Evolutionary conservation across 2,113 vertebrate species (phyloP).

Genomic region (Mobula birostris): DNA sequence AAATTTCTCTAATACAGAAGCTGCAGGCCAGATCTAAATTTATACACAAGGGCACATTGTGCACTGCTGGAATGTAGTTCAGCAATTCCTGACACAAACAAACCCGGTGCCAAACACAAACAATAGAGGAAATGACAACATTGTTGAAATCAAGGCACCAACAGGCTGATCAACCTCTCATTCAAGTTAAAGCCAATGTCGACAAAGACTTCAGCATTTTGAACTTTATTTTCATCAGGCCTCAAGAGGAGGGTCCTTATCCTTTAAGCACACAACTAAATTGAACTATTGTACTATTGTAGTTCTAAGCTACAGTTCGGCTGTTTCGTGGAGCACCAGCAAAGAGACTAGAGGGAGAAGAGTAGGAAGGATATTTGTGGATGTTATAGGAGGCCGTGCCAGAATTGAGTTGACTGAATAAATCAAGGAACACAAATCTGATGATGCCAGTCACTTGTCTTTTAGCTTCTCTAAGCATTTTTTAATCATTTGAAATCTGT

Average conservation of each 20-base stretch:
- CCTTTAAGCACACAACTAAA: neutral
- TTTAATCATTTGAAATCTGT: neutral
- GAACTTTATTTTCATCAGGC: neutral
- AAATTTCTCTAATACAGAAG: neutral
- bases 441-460: neutral
- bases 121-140: neutral
- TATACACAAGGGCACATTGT: neutral
- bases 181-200: neutral
- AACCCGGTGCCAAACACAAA: neutral
- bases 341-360: neutral
- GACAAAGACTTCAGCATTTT: neutral
- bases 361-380: neutral
- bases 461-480: neutral
- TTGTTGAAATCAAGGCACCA: neutral
- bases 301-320: neutral
- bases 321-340: neutral
- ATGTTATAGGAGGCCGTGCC: neutral
- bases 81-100: neutral
- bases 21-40: constrained; percentile 4
- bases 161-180: neutral
- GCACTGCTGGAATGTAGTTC: neutral
- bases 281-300: too few relatives aligned
- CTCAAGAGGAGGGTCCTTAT: constrained; percentile 10
- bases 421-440: neutral
- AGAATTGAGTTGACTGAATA: neutral